A percentile compares a stretch with the other conserved stretches of the same genome.
These are phyloP conservation scores for Platycercus adscitus DNA, from an alignment of 2,113 vertebrate species.

Conservation along the genomic window DNA sequence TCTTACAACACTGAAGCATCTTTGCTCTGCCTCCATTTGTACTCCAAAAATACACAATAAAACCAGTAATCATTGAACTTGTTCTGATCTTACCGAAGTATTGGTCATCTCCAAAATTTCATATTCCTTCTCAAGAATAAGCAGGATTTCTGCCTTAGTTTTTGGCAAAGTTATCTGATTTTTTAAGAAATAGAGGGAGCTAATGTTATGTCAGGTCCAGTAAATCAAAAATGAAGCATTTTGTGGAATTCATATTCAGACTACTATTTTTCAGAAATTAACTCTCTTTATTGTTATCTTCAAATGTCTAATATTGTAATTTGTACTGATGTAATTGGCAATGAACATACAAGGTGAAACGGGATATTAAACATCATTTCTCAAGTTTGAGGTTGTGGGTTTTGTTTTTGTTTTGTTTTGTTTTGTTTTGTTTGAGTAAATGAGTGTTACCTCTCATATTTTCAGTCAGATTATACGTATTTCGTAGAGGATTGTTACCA, in stretches of 20 bases:
- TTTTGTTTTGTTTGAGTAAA: not conserved
- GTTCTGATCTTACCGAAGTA: not conserved
- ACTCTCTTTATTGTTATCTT: not conserved
- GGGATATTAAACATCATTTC: not conserved
- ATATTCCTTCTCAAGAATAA: not conserved
- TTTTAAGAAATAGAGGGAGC: not conserved
- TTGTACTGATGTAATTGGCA: not conserved
- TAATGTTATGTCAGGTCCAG: not conserved
- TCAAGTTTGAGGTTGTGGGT: fast-evolving
- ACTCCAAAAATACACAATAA: not conserved
- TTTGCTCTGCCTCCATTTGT: not conserved
- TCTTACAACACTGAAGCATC: not conserved
- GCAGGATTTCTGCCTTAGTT: not conserved
- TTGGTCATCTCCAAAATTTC: not conserved
- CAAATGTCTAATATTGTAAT: not conserved
- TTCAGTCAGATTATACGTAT: not conserved
- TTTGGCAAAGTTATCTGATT: not conserved
- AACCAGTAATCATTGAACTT: not conserved
- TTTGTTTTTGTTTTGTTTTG: not conserved
- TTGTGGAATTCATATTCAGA: not conserved
- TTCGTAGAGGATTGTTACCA: not conserved
- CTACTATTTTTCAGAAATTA: not conserved
- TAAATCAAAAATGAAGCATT: not conserved
- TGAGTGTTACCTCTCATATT: not conserved
- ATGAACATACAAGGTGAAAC: not conserved